phyloP scores from a whole-genome alignment of 2,797 vertebrate species.

The Manis pentadactyla region DNA sequence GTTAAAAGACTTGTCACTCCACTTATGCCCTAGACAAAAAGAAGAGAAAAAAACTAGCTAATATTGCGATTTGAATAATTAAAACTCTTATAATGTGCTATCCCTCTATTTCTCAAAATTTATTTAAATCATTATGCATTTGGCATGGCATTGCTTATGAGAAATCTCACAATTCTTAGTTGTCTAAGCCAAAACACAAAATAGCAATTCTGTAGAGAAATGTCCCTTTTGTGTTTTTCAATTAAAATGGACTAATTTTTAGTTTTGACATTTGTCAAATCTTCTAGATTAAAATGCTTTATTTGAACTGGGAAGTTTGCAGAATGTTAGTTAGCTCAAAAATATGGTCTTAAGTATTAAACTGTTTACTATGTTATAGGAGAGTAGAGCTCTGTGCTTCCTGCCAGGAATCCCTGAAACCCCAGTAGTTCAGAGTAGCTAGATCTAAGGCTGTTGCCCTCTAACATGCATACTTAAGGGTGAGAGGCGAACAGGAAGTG shows the following conservation, averaged over 20 bases:
- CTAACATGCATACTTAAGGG: conserved; percentile 76
- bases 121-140: conserved; percentile 15
- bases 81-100: neutral
- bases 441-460: conserved; percentile 62
- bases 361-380: neutral
- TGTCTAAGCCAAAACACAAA: conserved; percentile 34
- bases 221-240: conserved; percentile 32
- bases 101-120: neutral
- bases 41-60: neutral
- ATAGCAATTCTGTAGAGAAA: conserved; percentile 39
- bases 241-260: conserved; percentile 32
- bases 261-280: conserved; percentile 78
- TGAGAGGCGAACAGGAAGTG: conserved; percentile 92
- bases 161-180: conserved; percentile 32
- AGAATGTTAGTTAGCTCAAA: conserved; percentile 85
- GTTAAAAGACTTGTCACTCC: neutral
- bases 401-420: conserved; percentile 77
- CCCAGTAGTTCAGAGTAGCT: neutral
- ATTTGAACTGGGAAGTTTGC: conserved; percentile 82
- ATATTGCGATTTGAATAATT: neutral
- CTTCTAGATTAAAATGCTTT: conserved; percentile 84
- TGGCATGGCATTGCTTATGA: neutral
- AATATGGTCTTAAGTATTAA: conserved; percentile 85
- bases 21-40: neutral
- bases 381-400: neutral